Conservation (phyloP, 2,888 invertebrate genomes). For the Drosophila hamatofila region DNA sequence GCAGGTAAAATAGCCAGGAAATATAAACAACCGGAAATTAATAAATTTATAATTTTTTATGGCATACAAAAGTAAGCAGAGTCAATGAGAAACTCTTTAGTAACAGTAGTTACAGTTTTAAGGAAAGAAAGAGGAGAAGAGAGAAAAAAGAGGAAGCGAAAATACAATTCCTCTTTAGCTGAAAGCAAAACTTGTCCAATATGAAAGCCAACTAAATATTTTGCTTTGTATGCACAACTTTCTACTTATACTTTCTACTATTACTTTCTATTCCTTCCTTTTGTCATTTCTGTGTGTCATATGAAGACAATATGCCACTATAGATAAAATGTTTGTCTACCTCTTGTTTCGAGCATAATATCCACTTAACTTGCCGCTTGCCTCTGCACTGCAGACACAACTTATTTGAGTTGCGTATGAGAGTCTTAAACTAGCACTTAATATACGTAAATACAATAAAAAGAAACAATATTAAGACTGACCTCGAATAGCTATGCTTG, state of each 20-base stretch:
- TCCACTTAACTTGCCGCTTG: conserved; percentile 1
- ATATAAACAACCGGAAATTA: background rate
- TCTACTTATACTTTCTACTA: background rate
- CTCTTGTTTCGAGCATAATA: conserved; percentile 27
- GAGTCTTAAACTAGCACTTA: conserved; percentile 48
- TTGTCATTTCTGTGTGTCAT: background rate
- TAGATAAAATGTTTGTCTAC: background rate
- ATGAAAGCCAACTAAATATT: background rate
- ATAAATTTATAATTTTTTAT: background rate
- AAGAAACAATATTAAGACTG: conserved; percentile 34
- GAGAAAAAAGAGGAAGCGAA: no score
- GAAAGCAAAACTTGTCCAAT: background rate
- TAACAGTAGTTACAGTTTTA: no score
- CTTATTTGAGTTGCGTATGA: conserved; percentile 17
- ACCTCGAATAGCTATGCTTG: conserved; percentile 38
- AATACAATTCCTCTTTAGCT: no score
- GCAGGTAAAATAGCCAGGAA: background rate
- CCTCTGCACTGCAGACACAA: conserved; percentile 21
- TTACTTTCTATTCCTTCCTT: background rate
- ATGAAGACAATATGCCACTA: background rate
- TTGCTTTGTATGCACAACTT: background rate
- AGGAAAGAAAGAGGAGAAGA: no score
- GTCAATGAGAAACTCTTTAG: no score
- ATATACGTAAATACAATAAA: conserved; percentile 62
- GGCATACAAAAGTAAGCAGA: background rate